Conservation (phyloP, 2,888 invertebrate genomes). For the Pristionchus japonicus region DNA sequence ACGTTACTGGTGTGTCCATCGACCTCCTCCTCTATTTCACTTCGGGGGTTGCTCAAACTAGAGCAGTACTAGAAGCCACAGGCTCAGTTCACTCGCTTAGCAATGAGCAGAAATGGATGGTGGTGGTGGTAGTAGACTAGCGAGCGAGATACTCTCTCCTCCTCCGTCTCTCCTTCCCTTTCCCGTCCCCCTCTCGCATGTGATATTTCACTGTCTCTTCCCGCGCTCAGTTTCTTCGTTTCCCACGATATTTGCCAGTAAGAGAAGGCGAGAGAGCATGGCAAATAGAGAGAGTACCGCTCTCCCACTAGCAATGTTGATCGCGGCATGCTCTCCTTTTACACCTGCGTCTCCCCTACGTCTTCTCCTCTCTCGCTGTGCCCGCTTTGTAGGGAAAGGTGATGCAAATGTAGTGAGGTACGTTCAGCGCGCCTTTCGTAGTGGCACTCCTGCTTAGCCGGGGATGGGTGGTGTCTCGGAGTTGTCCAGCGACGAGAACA, state of each 20-base stretch:
- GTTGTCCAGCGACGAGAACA: neutral
- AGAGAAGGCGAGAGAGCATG: too few species aligned
- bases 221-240: neutral
- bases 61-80: too few species aligned
- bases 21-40: too few species aligned
- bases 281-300: too few species aligned
- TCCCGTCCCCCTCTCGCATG: neutral
- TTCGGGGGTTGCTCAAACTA: too few species aligned
- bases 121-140: neutral
- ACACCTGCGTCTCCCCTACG: neutral
- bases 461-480: neutral
- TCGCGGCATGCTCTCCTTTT: neutral
- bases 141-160: neutral
- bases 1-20: slow-evolving; percentile 2
- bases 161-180: neutral
- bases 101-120: too few species aligned
- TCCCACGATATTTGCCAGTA: too few species aligned
- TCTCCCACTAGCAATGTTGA: neutral
- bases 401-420: neutral
- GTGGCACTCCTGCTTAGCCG: neutral
- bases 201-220: neutral
- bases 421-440: neutral
- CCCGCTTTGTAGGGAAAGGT: neutral
- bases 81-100: too few species aligned
- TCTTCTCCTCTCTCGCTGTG: neutral